Percentiles rank a stretch among this genome's conserved stretches.
phyloP scores from a whole-genome alignment of 1,140 invertebrate genomes.

The Lepidurus apus region DNA sequence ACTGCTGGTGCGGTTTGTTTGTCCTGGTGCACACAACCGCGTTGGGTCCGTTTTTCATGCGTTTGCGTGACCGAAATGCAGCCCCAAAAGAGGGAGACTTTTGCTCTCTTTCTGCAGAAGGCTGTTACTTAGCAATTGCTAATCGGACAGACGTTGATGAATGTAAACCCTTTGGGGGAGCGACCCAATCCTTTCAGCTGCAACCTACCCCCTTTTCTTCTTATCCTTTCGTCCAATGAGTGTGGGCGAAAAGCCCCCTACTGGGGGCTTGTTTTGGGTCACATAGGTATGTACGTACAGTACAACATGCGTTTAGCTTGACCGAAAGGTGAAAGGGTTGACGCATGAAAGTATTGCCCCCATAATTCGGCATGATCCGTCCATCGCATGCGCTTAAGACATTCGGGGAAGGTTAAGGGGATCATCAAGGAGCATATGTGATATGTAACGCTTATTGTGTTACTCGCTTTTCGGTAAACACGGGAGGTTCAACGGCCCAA shows the following conservation, averaged over 20 bases:
- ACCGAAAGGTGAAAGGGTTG: neutral
- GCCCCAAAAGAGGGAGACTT: neutral
- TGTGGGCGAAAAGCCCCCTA: neutral
- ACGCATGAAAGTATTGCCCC: neutral
- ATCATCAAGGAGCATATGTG: neutral
- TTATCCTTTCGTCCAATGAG: neutral
- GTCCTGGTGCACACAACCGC: neutral
- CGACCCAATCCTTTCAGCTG: neutral
- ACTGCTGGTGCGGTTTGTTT: neutral
- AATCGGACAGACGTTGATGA: constrained; percentile 7
- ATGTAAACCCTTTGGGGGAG: neutral
- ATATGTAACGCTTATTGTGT: neutral
- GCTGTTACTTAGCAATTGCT: neutral
- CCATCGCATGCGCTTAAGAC: neutral
- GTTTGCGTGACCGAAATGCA: constrained; percentile 12
- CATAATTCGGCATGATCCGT: neutral
- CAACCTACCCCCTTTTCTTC: neutral
- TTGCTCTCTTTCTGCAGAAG: too few relatives aligned
- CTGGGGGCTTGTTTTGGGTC: neutral
- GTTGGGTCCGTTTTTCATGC: neutral
- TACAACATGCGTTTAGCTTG: neutral
- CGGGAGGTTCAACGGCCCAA: neutral
- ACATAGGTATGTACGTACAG: neutral
- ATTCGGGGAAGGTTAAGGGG: neutral
- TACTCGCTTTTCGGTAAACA: neutral